Base-by-base conservation (phyloP, 2,113 vertebrate species). In the Amblyopsis rosae region DNA sequence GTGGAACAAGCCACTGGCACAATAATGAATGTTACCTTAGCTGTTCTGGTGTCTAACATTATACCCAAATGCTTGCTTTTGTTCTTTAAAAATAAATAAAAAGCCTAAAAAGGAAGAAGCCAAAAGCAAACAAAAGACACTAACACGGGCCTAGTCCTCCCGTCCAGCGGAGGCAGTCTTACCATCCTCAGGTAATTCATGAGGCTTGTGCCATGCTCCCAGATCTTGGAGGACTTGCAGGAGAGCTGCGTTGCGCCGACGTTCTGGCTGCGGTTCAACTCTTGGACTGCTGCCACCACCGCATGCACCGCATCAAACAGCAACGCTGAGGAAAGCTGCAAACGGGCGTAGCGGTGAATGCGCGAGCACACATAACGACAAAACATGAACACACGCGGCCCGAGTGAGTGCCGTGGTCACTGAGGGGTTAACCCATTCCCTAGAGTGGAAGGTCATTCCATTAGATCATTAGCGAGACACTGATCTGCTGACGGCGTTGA, bases 171-270 rank as follows among this genome's bases (percentile, higher is more conserved):
- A 63, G 67, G 56, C 62, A 57, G 50, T 56, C 96, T 98, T 93
- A 98, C 97, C 96, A 98, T 98, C 89, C 97, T 93, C 84, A 99
- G 93, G 90, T 99, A 99, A 91, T 99, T 99, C 98, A 98, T 99
- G 75, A 99, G 94, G 89, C 98, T 99, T 87, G 98, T 99, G 71
- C 97, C 98, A 0, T 99, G 98, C 84, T 98, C 96, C 98, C 98
- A 99, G 90, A 99, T 99, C 90, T 98, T 98, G 7, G 98, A 95
- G 0, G 97, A 98, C 77, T 96, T 96, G 10, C 98, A 99, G 77
- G 96, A 98, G 83, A 99, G 93, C 61, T 97, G 95, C 76, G 96
- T 98, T 72, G 97, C 96, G 0, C 97, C 96, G 0, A 99, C 97
- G 71, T 98, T 98, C 87, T 99, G 97, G 90, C 97, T 99, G 16